Base-by-base conservation (phyloP, 1,140 invertebrate genomes). In the Lasaia peninsularis region DNA sequence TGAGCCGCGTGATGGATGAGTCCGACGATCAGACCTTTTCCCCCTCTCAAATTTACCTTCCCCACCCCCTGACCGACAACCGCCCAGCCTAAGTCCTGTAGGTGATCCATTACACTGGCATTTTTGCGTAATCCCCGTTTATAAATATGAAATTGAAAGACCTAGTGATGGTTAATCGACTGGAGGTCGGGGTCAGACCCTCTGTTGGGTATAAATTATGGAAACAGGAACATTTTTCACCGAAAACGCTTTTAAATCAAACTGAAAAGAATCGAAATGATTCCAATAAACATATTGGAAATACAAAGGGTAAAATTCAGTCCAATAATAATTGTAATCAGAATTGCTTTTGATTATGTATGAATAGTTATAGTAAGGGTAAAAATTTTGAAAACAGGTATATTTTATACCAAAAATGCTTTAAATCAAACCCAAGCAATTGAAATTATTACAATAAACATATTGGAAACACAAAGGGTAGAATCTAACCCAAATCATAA, bases 141-240 rank as follows among this genome's bases (percentile, higher is more conserved):
- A 88, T 88, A 88, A 88, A 88, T 88, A 88, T 88, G 82, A 88
- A 85, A 83, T 88, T 88, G 82, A 83, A 86, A 87, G 84, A 84
- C 75, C 80, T 78, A 80, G 73, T 77, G 79, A 84, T 87, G 84
- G 67, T 88, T 88, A 88, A 88, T 88, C 85, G 85, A 86, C 78
- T 88, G 75, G 73, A 81, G 84, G 80, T 83, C 82, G 84, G 82
- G 81, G 81, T 81, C 80, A 77, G 63, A 55, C 71, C 76, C 73
- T 73, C 63, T 69, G 73, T 52, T 65, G 63, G 69, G 61, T 67
- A 77, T 83, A 77, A 80, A 80, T 85, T 83, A 86, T 85, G 68
- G 63, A 58, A 52, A 44, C 51, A 59, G 60, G 31, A 52, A 58
- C 40, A 56, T 63, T 63, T 57, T 56, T 55, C 35, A 37, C 35